Percentiles rank a stretch among this genome's conserved stretches.
Evolutionary conservation across 2,797 vertebrate species (phyloP).

Genomic region (Micrastur ruficollis): DNA sequence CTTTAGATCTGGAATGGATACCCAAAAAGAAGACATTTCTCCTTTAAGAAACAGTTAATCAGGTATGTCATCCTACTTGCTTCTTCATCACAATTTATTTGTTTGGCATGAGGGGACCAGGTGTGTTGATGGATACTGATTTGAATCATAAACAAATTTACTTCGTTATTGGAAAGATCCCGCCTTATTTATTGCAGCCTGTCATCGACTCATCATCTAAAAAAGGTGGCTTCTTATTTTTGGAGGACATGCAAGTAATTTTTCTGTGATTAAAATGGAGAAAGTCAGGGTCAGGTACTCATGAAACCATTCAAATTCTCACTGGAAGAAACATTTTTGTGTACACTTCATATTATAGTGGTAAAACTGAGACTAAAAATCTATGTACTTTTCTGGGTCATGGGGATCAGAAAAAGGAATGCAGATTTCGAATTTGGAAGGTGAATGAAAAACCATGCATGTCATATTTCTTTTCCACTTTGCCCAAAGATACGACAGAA

Average conservation of each 20-base stretch:
- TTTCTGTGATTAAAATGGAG: neutral
- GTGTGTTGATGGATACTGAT: conserved; percentile 12
- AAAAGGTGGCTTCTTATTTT: conserved; percentile 27
- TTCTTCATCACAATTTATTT: neutral
- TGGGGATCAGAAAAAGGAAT: neutral
- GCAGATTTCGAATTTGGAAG: conserved; percentile 22
- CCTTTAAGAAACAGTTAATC: neutral
- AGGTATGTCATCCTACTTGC: neutral
- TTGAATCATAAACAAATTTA: conserved; percentile 53
- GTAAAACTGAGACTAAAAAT: neutral
- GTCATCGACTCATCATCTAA: neutral
- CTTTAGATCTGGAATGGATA: conserved; percentile 23
- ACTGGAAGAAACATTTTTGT: neutral
- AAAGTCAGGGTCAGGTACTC: neutral
- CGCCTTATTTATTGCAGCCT: neutral
- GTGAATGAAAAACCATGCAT: conserved; percentile 9
- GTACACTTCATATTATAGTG: neutral
- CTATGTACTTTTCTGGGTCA: neutral
- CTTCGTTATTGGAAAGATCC: neutral
- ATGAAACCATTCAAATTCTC: neutral
- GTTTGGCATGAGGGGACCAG: neutral
- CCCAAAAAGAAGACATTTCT: neutral
- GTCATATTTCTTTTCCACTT: conserved; percentile 31
- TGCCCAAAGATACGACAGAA: neutral
- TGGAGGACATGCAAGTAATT: neutral